Conservation (phyloP, 2,888 invertebrate species). For the Eupithecia inturbata region DNA sequence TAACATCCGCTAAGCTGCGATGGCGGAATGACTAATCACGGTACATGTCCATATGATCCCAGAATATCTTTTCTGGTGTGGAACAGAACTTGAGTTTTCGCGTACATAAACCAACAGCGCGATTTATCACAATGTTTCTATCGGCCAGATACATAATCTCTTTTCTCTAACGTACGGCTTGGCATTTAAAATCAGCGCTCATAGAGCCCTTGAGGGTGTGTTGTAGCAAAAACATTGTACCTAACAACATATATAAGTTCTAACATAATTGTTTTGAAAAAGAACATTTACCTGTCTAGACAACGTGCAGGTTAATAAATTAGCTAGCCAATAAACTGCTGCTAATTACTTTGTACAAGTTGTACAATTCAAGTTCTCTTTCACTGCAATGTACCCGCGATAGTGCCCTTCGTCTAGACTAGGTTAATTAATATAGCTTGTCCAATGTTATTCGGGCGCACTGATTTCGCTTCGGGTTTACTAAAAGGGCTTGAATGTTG, state of each 20-base stretch:
- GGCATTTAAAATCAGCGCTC: neutral
- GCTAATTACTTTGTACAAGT: conserved; percentile 67
- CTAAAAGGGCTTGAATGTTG: conserved; percentile 5
- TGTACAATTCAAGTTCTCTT: conserved; percentile 63
- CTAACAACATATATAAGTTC: neutral
- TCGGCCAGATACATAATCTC: neutral
- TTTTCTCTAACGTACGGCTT: neutral
- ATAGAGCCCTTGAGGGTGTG: neutral
- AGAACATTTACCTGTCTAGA: conserved; percentile 67
- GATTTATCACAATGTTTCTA: neutral
- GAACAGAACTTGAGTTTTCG: neutral
- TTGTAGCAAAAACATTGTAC: neutral
- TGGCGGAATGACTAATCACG: conserved; percentile 10
- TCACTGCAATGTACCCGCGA: conserved; percentile 49
- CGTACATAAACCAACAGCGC: neutral
- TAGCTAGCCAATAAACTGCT: conserved; percentile 69
- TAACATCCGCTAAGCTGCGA: conserved; percentile 26
- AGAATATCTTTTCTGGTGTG: neutral
- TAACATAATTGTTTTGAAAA: neutral
- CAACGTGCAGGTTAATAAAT: conserved; percentile 74
- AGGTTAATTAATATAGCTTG: conserved; percentile 63
- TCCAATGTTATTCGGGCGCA: conserved; percentile 51
- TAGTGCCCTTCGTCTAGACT: conserved; percentile 58
- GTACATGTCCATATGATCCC: neutral
- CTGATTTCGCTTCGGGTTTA: conserved; percentile 48